A percentile compares a stretch with the other conserved stretches of the same genome.
Conservation (phyloP, 2,797 vertebrate genomes). For the Tarsius wallacei region DNA sequence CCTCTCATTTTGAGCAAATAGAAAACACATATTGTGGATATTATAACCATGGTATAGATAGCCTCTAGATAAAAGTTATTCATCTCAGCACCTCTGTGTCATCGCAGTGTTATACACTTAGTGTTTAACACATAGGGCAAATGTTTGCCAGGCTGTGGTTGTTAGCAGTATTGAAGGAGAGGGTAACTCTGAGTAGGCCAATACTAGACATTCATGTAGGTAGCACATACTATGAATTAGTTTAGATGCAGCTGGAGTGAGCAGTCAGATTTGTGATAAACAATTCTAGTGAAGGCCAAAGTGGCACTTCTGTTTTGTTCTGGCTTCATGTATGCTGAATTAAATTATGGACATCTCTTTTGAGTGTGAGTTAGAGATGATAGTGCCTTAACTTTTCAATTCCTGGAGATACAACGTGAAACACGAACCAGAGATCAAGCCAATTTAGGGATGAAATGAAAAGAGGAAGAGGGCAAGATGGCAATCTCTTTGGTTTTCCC, state of each 20-base stretch:
- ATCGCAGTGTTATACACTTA: constrained; percentile 60
- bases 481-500: background rate
- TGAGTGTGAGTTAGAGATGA: background rate
- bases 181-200: constrained; percentile 43
- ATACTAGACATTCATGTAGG: constrained; percentile 67
- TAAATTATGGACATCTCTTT: constrained; percentile 16
- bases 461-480: background rate
- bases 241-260: constrained; percentile 48
- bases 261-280: background rate
- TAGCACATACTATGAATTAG: background rate
- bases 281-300: background rate
- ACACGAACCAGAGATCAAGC: background rate
- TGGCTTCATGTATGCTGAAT: background rate
- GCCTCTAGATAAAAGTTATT: constrained; percentile 64
- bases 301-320: background rate
- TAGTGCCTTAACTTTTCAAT: constrained; percentile 3
- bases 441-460: background rate
- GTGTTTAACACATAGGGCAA: constrained; percentile 52
- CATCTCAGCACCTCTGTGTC: constrained; percentile 40
- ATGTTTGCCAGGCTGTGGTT: constrained; percentile 38
- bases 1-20: background rate
- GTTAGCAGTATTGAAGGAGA: constrained; percentile 60
- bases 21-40: constrained; percentile 2
- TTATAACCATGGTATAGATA: constrained; percentile 17
- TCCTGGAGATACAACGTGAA: constrained; percentile 44